These are phyloP conservation scores for Eumacrocentrus americanus DNA, from an alignment of 2,888 invertebrate genomes.

Conservation along the genomic window DNA sequence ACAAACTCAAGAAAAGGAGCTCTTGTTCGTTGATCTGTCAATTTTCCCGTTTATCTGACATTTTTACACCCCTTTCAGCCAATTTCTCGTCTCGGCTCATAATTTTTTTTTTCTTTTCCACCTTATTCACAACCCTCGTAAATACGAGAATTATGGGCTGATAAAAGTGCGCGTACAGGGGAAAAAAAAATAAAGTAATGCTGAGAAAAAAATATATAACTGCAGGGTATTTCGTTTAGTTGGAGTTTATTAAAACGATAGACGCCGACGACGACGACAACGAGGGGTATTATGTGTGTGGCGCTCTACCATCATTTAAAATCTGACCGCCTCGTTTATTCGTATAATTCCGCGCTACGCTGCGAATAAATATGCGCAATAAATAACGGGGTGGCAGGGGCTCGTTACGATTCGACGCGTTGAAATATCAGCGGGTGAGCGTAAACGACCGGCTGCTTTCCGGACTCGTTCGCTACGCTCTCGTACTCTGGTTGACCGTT, in stretches of 20 bases:
- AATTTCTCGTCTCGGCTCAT: neutral
- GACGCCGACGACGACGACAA: neutral
- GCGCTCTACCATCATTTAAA: slow-evolving; percentile 18
- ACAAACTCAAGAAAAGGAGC: no score
- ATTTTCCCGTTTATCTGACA: neutral
- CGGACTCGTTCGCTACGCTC: neutral
- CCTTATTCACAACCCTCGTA: no score
- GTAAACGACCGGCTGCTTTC: slow-evolving; percentile 13
- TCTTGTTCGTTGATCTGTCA: neutral
- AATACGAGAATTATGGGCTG: no score
- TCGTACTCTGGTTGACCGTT: neutral
- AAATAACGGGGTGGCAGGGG: slow-evolving; percentile 22
- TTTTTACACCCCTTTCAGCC: neutral
- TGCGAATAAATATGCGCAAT: slow-evolving; percentile 22
- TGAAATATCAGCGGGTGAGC: slow-evolving; percentile 24
- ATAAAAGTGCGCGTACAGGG: no score
- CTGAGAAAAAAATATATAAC: no score
- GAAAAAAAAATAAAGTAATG: no score
- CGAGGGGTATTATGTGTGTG: neutral
- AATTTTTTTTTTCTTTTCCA: neutral
- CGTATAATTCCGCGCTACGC: slow-evolving; percentile 9
- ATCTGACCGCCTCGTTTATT: slow-evolving; percentile 25
- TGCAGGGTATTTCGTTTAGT: no score
- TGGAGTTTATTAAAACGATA: slow-evolving; percentile 19
- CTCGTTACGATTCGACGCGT: slow-evolving; percentile 28